These are phyloP conservation scores for Notospermus geniculatus DNA, from an alignment of 1,140 invertebrate genomes.

Conservation along the genomic window DNA sequence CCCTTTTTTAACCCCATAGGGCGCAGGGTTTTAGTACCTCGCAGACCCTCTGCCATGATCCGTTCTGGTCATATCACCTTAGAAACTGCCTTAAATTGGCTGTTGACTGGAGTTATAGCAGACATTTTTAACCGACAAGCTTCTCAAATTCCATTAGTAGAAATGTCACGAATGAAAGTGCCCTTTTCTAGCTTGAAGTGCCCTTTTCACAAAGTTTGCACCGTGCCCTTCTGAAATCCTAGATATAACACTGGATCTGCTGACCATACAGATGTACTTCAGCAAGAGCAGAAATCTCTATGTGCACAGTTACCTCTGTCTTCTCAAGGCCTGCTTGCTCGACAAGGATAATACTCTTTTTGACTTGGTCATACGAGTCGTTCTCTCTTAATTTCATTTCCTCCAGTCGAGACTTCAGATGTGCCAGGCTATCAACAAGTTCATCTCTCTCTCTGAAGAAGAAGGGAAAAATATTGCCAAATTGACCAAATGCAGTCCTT, in stretches of 20 bases:
- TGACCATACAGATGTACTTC: conserved; percentile 53
- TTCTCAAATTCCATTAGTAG: no score
- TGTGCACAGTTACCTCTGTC: conserved; percentile 62
- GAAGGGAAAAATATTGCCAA: background rate
- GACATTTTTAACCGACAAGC: no score
- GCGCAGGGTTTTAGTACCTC: no score
- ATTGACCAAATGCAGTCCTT: background rate
- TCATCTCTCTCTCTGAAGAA: conserved; percentile 44
- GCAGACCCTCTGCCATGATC: no score
- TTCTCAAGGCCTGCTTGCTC: conserved; percentile 79
- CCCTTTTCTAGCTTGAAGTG: no score
- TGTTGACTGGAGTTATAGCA: no score
- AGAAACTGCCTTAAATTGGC: no score
- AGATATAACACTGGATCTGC: background rate
- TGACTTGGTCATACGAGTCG: conserved; percentile 66
- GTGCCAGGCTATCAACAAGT: conserved; percentile 35
- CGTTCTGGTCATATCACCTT: no score
- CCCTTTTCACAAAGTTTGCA: no score
- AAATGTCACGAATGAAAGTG: no score
- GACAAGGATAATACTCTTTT: conserved; percentile 69
- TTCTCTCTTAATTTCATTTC: conserved; percentile 67
- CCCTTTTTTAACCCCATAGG: no score
- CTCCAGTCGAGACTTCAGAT: conserved; percentile 27
- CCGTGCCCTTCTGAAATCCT: no score
- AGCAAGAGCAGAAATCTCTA: conserved; percentile 41